Base-by-base conservation (phyloP, 2,888 invertebrate species). In the Chromoteleia sp. region DNA sequence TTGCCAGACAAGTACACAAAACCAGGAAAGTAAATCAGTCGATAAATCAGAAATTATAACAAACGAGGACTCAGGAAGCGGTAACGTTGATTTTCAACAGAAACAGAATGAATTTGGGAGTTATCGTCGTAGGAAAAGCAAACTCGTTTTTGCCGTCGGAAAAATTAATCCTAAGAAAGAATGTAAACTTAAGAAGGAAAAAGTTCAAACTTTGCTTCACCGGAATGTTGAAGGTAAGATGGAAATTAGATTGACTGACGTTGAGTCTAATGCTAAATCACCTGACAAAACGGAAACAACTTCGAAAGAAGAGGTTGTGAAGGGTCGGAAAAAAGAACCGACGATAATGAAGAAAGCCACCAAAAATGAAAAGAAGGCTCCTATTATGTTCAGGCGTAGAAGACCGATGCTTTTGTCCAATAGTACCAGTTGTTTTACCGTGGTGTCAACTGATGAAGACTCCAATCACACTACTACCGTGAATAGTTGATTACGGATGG, bases 381-480 rank as follows among this genome's bases (percentile, higher is more conserved):
- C 61, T 8, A 70, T 88, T 36, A 36, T 87, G 0, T 71, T 87
- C 21, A 83, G 76, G 3, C 45, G 63, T 50, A 61, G 68, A 33
- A 68, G 77, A 48, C 77, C 77, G 4, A 48, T 43, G 25, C 48
- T 61, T 6, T 54, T 81, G 8, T 70, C 76, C 0, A 30, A 59
- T 12, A 68, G 54, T 14, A 84, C 84, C 8, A 86, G 84, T 0
- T 83, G 83, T 6, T 83, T 85, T 84, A 87, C 86, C 10, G 56
- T 87, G n/a, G 58, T 83, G 5, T 67, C 79, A 14, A 82, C 76
- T 12, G 19, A 73, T 6, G 50, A 58, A 8, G 33, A 33, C 7
- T 33, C 33, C 7, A 10, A 33, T 10, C 8, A 1, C 1, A 2
- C 33, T 5, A 5, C 10, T 8, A 10, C 10, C 2, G 10, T 7